Evolutionary conservation across 1,140 invertebrate genomes (phyloP).

Genomic region (Magallana angulata): DNA sequence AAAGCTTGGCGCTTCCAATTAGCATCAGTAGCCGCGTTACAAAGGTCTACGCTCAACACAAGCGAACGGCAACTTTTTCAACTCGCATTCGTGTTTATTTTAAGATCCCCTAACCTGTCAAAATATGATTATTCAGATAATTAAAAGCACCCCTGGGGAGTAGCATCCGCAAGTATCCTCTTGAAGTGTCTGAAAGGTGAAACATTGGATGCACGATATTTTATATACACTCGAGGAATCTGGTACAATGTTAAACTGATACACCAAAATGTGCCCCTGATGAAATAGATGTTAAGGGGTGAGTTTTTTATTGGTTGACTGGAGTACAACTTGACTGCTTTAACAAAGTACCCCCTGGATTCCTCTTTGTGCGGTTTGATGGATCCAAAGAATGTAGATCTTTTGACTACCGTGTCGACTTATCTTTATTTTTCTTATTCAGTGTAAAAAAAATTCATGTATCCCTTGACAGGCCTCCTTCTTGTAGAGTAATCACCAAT

Average conservation of each 20-base stretch:
- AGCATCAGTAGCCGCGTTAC: background rate
- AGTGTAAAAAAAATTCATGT: background rate
- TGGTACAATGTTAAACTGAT: slow-evolving; percentile 5
- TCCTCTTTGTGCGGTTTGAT: background rate
- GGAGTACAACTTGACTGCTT: background rate
- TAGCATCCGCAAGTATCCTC: background rate
- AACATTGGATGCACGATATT: slow-evolving; percentile 1
- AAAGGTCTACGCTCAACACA: background rate
- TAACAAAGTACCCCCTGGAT: background rate
- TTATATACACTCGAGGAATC: background rate
- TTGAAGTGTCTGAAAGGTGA: slow-evolving; percentile 21
- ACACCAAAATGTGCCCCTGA: background rate
- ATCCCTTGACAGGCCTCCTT: background rate
- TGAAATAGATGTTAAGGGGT: background rate
- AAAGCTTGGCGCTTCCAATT: background rate
- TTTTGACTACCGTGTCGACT: background rate
- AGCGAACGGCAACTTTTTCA: slow-evolving; percentile 9
- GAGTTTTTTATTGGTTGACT: background rate
- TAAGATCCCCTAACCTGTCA: slow-evolving; percentile 21
- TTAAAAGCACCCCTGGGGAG: slow-evolving; percentile 28
- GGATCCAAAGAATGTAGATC: background rate
- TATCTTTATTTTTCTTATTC: slow-evolving; percentile 27
- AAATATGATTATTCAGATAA: slow-evolving; percentile 32
- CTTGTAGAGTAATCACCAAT: slow-evolving; percentile 8
- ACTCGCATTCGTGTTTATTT: slow-evolving; percentile 1